These are phyloP conservation scores for Lagopus muta DNA, from an alignment of 2,113 vertebrate species.

Conservation along the genomic window DNA sequence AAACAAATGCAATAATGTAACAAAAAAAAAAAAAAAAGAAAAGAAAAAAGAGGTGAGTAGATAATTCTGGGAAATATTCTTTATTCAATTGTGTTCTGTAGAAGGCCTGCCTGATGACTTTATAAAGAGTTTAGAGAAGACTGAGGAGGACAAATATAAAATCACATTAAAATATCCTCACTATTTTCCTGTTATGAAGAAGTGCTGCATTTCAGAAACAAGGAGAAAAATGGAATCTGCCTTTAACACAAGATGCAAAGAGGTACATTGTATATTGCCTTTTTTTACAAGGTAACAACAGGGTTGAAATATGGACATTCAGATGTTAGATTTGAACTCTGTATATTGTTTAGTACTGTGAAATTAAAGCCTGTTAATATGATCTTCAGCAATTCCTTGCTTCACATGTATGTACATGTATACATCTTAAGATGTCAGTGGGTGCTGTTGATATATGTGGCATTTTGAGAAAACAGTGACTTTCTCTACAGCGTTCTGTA, in stretches of 20 bases:
- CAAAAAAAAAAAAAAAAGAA: not conserved
- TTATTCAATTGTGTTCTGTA: slow-evolving; percentile 70
- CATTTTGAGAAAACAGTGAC: not conserved
- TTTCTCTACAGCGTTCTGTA: not conserved
- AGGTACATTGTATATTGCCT: slow-evolving; percentile 77
- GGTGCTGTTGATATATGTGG: not conserved
- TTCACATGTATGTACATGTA: not conserved
- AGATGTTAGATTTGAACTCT: not conserved
- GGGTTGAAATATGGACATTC: not conserved
- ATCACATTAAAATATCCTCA: slow-evolving; percentile 93
- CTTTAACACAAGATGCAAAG: slow-evolving; percentile 93
- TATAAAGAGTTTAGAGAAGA: slow-evolving; percentile 85
- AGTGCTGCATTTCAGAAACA: slow-evolving; percentile 90
- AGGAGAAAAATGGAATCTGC: slow-evolving; percentile 91
- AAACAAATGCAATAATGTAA: not conserved
- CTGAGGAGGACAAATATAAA: slow-evolving; percentile 79
- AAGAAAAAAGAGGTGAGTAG: not conserved
- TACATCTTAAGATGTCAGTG: not conserved
- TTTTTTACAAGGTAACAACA: not conserved
- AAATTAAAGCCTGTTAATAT: not conserved
- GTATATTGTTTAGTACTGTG: not conserved
- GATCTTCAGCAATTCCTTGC: not conserved
- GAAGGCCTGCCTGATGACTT: slow-evolving; percentile 90
- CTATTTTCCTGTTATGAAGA: slow-evolving; percentile 94
- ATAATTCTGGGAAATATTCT: not conserved